Percentiles rank a stretch among this genome's conserved stretches.
Conservation (phyloP, 1,140 invertebrate genomes). For the Platyscapa corneri region DNA sequence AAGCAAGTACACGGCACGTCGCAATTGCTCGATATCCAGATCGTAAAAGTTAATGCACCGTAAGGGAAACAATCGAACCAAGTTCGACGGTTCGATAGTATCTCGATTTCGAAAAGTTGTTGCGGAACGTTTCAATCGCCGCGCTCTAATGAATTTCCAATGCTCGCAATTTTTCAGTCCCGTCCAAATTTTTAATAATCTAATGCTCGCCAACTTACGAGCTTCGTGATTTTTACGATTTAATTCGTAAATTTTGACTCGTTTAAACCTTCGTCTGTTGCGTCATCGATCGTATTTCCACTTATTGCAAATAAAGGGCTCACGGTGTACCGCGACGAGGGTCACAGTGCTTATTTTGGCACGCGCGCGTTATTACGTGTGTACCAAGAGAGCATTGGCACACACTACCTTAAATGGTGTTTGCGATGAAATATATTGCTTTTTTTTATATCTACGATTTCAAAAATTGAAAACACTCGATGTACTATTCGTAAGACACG, state of each 20-base stretch:
- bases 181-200: slow-evolving; percentile 32
- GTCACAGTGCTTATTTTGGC: background rate
- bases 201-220: background rate
- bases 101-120: slow-evolving; percentile 60
- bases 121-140: slow-evolving; percentile 58
- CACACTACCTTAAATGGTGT: background rate
- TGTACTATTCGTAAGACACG: background rate
- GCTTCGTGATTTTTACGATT: slow-evolving; percentile 18
- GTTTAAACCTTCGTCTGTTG: background rate
- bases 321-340: background rate
- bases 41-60: slow-evolving; percentile 66
- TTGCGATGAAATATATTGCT: background rate
- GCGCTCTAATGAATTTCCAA: slow-evolving; percentile 51
- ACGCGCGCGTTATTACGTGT: background rate
- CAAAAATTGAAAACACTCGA: background rate
- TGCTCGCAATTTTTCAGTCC: slow-evolving; percentile 42
- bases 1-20: slow-evolving; percentile 55
- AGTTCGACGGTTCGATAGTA: slow-evolving; percentile 58
- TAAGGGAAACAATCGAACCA: slow-evolving; percentile 65
- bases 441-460: background rate
- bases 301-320: background rate
- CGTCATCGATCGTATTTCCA: background rate
- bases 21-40: slow-evolving; percentile 63
- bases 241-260: background rate
- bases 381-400: background rate